Percentiles rank a stretch among this genome's conserved stretches.
These are phyloP conservation scores for Hypercompe scribonia DNA, from an alignment of 2,888 invertebrate genomes.

Conservation along the genomic window DNA sequence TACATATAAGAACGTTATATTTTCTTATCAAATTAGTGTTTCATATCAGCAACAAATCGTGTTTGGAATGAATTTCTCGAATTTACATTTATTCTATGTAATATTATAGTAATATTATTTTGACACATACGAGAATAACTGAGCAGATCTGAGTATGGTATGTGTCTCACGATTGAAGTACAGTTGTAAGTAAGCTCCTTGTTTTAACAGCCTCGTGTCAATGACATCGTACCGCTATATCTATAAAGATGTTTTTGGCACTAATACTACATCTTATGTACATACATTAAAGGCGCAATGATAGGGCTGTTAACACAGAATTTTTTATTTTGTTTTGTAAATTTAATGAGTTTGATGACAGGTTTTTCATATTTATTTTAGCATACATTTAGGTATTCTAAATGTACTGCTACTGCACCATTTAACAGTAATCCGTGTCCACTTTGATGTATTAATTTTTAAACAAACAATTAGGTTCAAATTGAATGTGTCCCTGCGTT, in stretches of 20 bases:
- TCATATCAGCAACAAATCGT: not conserved
- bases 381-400: not conserved
- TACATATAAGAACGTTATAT: not conserved
- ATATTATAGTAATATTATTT: not conserved
- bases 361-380: not conserved
- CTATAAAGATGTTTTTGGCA: conserved; percentile 72
- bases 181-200: conserved; percentile 22
- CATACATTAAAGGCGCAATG: conserved; percentile 50
- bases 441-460: no score
- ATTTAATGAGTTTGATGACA: not conserved
- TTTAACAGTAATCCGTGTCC: no score
- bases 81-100: not conserved
- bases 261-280: conserved; percentile 52
- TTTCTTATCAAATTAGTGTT: not conserved
- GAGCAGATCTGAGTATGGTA: not conserved
- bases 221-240: conserved; percentile 57
- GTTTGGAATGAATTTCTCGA: not conserved
- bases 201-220: conserved; percentile 36
- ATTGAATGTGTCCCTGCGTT: not conserved
- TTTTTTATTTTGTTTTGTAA: not conserved
- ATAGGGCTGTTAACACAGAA: conserved; percentile 33
- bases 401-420: not conserved
- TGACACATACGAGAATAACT: not conserved
- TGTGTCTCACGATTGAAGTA: conserved; percentile 8
- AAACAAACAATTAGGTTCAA: no score